These are phyloP conservation scores for Exaiptasia diaphana DNA, from an alignment of 64 coral and sea anemone genomes.

Conservation along the genomic window DNA sequence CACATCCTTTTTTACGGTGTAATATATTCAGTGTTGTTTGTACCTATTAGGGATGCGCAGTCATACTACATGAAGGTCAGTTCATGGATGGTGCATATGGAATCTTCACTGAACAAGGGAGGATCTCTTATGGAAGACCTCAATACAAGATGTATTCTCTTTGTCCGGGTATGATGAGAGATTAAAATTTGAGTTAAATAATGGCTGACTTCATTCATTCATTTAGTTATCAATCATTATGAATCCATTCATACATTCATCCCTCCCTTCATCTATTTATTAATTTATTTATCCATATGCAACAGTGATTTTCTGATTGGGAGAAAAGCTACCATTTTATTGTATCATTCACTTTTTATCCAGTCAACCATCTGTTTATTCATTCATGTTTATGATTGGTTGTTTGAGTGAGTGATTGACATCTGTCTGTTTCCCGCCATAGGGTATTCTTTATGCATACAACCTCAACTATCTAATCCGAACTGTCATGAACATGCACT, in stretches of 20 bases:
- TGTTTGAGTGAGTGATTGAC: too few relatives aligned
- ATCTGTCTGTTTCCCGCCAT: too few relatives aligned
- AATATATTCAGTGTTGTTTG: neutral
- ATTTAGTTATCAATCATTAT: neutral
- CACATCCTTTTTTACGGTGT: too few relatives aligned
- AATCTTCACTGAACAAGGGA: conserved; percentile 65
- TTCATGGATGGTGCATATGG: conserved; percentile 98
- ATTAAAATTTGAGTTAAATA: neutral
- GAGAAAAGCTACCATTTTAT: too few relatives aligned
- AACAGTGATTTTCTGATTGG: too few relatives aligned
- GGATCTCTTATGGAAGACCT: conserved; percentile 68
- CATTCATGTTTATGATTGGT: too few relatives aligned
- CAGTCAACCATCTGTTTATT: too few relatives aligned
- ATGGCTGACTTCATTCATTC: neutral
- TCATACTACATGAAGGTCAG: conserved; percentile 89
- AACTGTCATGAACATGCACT: conserved; percentile 95
- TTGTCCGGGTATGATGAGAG: conserved; percentile 88
- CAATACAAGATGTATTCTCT: conserved; percentile 73
- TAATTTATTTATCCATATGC: too few relatives aligned
- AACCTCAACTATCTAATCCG: conserved; percentile 84
- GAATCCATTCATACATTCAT: too few relatives aligned
- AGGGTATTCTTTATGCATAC: conserved; percentile 84
- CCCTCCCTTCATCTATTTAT: too few relatives aligned
- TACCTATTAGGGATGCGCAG: conserved; percentile 75
- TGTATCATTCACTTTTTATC: too few relatives aligned